Conservation (phyloP, 2,888 invertebrate species). For the Andrena praecox region DNA sequence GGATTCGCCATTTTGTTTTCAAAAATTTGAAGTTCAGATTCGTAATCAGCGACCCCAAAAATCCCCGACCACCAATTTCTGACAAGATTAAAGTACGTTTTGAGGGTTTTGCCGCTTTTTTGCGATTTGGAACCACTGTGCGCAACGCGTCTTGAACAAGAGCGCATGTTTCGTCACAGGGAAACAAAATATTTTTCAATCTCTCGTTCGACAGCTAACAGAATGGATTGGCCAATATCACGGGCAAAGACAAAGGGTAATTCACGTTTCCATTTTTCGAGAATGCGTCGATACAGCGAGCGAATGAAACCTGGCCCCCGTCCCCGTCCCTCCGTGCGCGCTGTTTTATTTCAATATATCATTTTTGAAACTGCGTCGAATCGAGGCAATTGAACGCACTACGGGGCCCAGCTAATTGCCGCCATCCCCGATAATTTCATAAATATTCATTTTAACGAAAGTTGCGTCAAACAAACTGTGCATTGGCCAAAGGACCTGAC, state of each 20-base stretch:
- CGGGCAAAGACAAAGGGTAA: conserved; percentile 46
- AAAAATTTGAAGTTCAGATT: no score
- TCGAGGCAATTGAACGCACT: not conserved
- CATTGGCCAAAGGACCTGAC: not conserved
- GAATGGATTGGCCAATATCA: conserved; percentile 48
- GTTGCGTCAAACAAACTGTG: not conserved
- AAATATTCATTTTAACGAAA: conserved; percentile 1
- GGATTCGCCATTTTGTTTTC: no score
- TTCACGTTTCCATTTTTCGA: conserved; percentile 53
- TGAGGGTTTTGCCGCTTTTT: no score
- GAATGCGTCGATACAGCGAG: conserved; percentile 33
- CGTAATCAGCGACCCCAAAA: no score
- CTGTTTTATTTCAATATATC: conserved; percentile 26
- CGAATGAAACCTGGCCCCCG: conserved; percentile 55
- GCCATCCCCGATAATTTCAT: not conserved
- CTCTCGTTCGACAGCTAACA: conserved; percentile 52
- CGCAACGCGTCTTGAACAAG: not conserved
- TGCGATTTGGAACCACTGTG: no score
- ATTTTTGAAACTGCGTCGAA: conserved; percentile 6
- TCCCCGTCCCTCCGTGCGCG: not conserved
- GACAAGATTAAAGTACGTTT: no score
- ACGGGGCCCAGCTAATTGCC: not conserved
- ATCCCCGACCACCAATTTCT: no score
- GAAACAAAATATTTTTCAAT: conserved; percentile 57
- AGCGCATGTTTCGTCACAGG: conserved; percentile 38